Evolutionary conservation across 2,113 vertebrate species (phyloP), one percentile per base, ranked within the genome.

Genomic region (Athene noctua): DNA sequence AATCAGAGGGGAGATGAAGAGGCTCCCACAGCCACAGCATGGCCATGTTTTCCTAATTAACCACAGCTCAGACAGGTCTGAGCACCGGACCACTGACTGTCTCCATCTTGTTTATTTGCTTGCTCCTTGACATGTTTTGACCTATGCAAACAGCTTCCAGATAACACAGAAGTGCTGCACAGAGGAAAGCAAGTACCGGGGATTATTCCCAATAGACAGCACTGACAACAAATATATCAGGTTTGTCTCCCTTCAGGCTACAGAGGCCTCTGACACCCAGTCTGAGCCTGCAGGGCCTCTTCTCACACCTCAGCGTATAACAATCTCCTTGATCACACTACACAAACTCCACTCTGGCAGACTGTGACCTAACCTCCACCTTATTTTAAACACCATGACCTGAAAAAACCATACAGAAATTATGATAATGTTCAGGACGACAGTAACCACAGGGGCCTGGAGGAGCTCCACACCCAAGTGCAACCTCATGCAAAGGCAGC

Each of bases 191-290:
- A 36, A 82, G 47, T 46, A 34, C 34, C 52, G 68, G 62, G 73
- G 70, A 90, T 89, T 65, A 87, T n/a, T 87, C 88, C 90, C 61
- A 67, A 63, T 2, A 75, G 52, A 32, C 73, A 92, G 63, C 86
- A 77, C 87, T 61, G 89, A 91, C 93, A 91, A 91, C 89, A 95
- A 96, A 92, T 85, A 94, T 0, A 51, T 40, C n/a, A 11, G 23
- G 36, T 92, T 82, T 92, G 94, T 66, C 92, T 94, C 52, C 67
- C 73, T 84, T 38, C 77, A 77, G 73, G 77, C 83, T 65, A 49
- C 58, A 71, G 75, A 84, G 59, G 70, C 40, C 68, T 86, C 87
- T 74, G 84, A 78, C 59, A 61, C 8, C 51, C 20, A 29, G 63
- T 14, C 63, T 0, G 59, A 96, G 89, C 77, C 72, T 66, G 47